Evolutionary conservation across 1,140 invertebrate species (phyloP).

Genomic region (Coptotermes formosanus): DNA sequence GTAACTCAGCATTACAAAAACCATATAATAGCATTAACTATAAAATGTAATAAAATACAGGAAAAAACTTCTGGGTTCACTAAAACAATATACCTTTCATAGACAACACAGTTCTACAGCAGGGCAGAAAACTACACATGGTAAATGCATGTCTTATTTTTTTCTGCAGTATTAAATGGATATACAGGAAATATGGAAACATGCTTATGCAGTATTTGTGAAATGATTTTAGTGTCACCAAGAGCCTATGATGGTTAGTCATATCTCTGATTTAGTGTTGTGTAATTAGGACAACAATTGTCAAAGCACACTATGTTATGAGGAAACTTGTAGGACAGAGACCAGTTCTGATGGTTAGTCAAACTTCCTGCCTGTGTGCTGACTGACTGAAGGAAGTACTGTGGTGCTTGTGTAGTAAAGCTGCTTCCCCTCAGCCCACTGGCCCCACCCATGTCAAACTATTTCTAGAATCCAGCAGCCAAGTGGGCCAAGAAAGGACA

Average conservation of each 20-base stretch:
- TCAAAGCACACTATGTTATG: slow-evolving; percentile 11
- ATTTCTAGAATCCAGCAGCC: slow-evolving; percentile 34
- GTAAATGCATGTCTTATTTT: slow-evolving; percentile 9
- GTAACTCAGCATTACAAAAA: background rate
- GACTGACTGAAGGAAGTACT: slow-evolving; percentile 28
- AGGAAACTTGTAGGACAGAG: slow-evolving; percentile 26
- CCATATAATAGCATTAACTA: background rate
- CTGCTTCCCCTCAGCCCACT: slow-evolving; percentile 27
- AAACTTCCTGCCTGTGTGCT: slow-evolving; percentile 41
- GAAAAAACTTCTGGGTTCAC: background rate
- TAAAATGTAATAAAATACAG: background rate
- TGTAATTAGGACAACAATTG: background rate
- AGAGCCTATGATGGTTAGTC: background rate
- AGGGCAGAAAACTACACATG: background rate
- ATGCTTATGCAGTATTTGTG: background rate
- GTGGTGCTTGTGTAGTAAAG: too few species aligned
- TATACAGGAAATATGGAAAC: background rate
- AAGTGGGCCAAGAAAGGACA: slow-evolving; percentile 38
- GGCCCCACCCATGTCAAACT: slow-evolving; percentile 26
- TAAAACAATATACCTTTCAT: background rate
- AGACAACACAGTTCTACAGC: slow-evolving; percentile 6
- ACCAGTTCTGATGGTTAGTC: slow-evolving; percentile 37
- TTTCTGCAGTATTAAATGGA: background rate
- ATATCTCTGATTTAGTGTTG: background rate
- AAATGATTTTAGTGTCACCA: background rate